These are phyloP conservation scores for Argyrosomus japonicus DNA, from an alignment of 2,113 vertebrate species.

Conservation along the genomic window DNA sequence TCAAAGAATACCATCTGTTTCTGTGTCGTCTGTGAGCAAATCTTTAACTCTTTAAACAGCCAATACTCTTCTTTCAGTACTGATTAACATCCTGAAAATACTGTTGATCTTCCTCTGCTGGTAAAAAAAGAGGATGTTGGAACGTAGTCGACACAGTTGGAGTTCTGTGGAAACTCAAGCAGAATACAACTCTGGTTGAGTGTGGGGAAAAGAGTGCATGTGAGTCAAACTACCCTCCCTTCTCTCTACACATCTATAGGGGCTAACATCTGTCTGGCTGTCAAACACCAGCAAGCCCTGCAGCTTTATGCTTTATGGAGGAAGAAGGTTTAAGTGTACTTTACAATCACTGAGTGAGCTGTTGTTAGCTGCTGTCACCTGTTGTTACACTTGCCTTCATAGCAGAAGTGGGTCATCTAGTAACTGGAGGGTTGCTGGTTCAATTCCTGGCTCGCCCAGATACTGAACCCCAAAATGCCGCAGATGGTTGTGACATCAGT, in stretches of 20 bases:
- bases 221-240: not conserved
- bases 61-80: not conserved
- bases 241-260: not conserved
- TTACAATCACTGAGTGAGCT: not conserved
- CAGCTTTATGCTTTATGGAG: not conserved
- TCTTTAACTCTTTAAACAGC: constrained; percentile 6
- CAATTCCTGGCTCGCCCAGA: too few relatives aligned
- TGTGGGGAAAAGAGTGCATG: not conserved
- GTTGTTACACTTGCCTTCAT: too few relatives aligned
- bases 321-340: not conserved
- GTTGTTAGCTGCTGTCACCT: not conserved
- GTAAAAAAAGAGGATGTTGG: not conserved
- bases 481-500: too few relatives aligned
- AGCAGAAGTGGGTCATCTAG: too few relatives aligned
- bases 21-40: not conserved
- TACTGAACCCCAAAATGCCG: too few relatives aligned
- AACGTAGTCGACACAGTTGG: not conserved
- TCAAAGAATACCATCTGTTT: not conserved
- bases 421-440: too few relatives aligned
- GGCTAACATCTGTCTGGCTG: not conserved
- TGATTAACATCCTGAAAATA: not conserved
- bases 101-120: too few relatives aligned
- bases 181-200: not conserved
- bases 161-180: not conserved
- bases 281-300: not conserved